Conservation (phyloP, 2,797 vertebrate genomes). For the Pipistrellus kuhlii region DNA sequence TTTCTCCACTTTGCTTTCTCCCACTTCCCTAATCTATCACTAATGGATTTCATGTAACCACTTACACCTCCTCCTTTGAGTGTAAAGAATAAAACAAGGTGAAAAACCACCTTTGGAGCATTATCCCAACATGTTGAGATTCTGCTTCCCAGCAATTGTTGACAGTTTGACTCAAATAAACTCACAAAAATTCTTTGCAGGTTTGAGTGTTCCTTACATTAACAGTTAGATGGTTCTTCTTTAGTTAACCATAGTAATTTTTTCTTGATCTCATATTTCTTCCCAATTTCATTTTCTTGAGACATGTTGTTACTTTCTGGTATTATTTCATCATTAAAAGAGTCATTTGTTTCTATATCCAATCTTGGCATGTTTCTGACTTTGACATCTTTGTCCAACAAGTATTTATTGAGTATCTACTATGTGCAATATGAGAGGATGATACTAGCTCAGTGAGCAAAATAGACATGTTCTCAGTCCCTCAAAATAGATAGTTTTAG, state of each 20-base stretch:
- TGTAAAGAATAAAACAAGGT: too few species aligned
- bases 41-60: too few species aligned
- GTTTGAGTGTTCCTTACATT: too few species aligned
- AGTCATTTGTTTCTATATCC: constrained; percentile 60
- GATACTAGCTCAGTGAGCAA: background rate
- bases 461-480: background rate
- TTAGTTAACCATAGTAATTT: constrained; percentile 70
- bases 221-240: constrained; percentile 68
- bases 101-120: too few species aligned
- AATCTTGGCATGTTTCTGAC: constrained; percentile 77
- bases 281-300: constrained; percentile 76
- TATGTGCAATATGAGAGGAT: background rate
- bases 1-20: too few species aligned
- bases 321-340: constrained; percentile 45
- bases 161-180: too few species aligned
- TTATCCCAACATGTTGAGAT: too few species aligned
- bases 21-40: too few species aligned
- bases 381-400: constrained; percentile 10
- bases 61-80: too few species aligned
- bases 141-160: too few species aligned
- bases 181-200: too few species aligned
- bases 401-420: background rate
- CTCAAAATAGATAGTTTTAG: background rate
- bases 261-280: constrained; percentile 73
- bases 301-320: constrained; percentile 24